Base-by-base conservation (phyloP, 2,113 vertebrate genomes). In the Petromus typicus region DNA sequence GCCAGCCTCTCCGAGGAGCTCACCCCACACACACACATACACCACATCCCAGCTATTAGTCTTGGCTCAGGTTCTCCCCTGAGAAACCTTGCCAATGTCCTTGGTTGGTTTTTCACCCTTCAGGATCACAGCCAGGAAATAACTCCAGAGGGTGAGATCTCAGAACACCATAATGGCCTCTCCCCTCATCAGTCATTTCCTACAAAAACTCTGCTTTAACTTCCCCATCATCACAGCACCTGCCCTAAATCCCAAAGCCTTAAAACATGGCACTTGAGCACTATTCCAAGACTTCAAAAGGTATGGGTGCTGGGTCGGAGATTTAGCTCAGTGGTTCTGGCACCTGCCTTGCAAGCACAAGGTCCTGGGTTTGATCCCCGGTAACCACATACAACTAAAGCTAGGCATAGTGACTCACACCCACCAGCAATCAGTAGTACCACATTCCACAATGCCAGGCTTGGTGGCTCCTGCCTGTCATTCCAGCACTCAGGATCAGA, bases 51-150 rank as follows among this genome's bases (percentile, higher is more conserved):
- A 67, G 71, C 18, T 54, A 54, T 13, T 14, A 64, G 8, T 63
- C 40, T 95, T 54, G 8, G 45, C 82, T 79, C 88, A 66, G 88
- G 1, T 56, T 89, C 30, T 89, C 90, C 82, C 91, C 93, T 90
- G 34, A 95, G 56, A 85, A 57, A 82, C 56, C 69, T 93, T 48
- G 25, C 59, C 63, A 40, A 71, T 0, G 54, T 37, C 97, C 92
- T 95, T 84, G 67, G 37, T 86, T 93, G 48, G 64, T 51, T 92
- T 67, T 90, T 88, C 51, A 80, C 57, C 81, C 82, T 80, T 78
- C 61, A 67, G 94, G 79, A 83, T 67, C 40, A 18, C 57, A 56
- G 79, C 86, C 90, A 96, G 86, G 93, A 95, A 95, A 96, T 63
- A 59, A 95, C 63, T 75, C 88, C 0, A 0, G 87, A 75, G n/a